phyloP scores from a whole-genome alignment of 2,888 invertebrate genomes.

The Rhamnusium bicolor region DNA sequence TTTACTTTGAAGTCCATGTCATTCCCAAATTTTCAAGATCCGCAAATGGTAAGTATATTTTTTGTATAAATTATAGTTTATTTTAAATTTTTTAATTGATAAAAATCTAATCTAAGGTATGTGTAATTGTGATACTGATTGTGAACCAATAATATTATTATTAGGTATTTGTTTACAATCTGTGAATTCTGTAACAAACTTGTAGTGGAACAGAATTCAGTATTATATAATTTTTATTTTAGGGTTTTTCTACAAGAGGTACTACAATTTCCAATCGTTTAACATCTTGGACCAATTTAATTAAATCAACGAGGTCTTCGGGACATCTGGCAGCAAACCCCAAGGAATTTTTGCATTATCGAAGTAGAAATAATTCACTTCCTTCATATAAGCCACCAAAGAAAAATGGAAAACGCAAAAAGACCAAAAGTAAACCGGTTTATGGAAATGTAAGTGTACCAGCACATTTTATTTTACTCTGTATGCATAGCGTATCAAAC shows the following conservation, averaged over 20 bases:
- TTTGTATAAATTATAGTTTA: constrained; percentile 49
- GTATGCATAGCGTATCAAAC: no score
- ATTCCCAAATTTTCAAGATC: constrained; percentile 89
- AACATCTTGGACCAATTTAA: constrained; percentile 88
- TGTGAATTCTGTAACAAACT: not conserved
- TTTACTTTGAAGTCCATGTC: constrained; percentile 76
- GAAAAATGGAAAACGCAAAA: constrained; percentile 45
- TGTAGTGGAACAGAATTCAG: not conserved
- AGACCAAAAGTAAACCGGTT: constrained; percentile 49
- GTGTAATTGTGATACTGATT: not conserved
- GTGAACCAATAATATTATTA: not conserved
- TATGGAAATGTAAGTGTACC: constrained; percentile 58
- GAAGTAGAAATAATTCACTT: constrained; percentile 43
- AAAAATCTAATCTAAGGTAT: not conserved
- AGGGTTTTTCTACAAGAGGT: constrained; percentile 96
- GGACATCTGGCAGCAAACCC: constrained; percentile 84
- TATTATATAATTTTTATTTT: constrained; percentile 38
- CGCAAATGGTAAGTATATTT: constrained; percentile 78
- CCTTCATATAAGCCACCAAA: constrained; percentile 25
- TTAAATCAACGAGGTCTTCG: constrained; percentile 81
- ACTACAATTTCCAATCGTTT: constrained; percentile 86
- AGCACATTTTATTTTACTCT: no score
- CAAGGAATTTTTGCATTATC: constrained; percentile 72
- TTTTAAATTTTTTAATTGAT: not conserved
- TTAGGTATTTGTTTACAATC: no score